Conservation (phyloP, 2,113 vertebrate genomes). For the Egretta garzetta region DNA sequence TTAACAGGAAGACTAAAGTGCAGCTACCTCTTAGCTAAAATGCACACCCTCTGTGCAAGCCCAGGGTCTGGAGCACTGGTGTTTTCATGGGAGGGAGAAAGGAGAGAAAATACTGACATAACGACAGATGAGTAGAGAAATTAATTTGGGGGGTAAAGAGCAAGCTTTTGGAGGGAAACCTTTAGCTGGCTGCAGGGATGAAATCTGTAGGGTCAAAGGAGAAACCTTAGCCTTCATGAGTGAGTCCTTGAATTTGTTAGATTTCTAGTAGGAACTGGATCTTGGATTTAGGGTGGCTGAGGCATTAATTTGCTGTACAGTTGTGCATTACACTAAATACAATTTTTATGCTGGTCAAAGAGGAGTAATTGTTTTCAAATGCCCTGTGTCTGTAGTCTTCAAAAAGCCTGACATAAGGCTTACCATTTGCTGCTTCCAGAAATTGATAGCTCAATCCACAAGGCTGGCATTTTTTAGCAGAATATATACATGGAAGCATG, state of each 20-base stretch:
- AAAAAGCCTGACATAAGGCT: neutral
- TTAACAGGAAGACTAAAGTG: neutral
- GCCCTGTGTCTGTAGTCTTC: neutral
- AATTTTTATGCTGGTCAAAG: neutral
- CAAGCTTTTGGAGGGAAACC: neutral
- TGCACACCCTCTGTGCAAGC: neutral
- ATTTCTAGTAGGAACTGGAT: neutral
- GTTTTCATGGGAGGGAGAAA: neutral
- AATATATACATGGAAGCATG: neutral
- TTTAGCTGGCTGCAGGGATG: neutral
- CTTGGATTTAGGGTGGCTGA: neutral
- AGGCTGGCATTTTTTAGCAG: too few species aligned
- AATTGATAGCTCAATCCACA: neutral
- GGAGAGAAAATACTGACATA: neutral
- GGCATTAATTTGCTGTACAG: neutral
- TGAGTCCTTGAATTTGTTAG: neutral
- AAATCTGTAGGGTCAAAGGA: neutral
- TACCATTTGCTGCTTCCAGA: neutral
- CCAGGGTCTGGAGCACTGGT: neutral
- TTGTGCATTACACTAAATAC: neutral
- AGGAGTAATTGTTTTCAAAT: neutral
- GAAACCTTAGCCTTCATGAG: neutral
- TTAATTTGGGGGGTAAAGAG: neutral
- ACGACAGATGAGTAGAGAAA: neutral
- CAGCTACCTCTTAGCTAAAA: neutral